phyloP scores from a whole-genome alignment of 1,140 invertebrate genomes.

The Drosophila nikananu region DNA sequence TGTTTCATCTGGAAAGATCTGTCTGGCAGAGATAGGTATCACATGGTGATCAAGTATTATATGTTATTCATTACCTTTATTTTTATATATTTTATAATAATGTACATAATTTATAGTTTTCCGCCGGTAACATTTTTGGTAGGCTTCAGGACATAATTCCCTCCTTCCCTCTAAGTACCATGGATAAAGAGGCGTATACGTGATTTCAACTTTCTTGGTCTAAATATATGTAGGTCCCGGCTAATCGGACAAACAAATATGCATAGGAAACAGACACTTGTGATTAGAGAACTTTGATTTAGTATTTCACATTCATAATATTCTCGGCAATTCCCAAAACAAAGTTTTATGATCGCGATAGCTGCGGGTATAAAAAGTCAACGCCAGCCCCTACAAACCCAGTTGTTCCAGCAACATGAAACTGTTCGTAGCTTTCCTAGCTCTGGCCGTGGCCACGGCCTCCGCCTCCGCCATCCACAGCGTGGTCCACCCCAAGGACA shows the following conservation, averaged over 20 bases:
- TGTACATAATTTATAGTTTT: neutral
- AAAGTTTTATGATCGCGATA: neutral
- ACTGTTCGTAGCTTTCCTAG: slow-evolving; percentile 34
- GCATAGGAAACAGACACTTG: neutral
- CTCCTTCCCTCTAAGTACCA: no score
- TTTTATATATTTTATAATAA: neutral
- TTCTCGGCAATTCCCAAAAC: slow-evolving; percentile 9
- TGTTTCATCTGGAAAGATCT: no score
- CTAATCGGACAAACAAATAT: neutral
- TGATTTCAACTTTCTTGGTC: neutral
- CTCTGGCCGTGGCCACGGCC: slow-evolving; percentile 37
- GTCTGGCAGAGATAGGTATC: neutral
- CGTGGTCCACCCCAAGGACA: slow-evolving; percentile 32
- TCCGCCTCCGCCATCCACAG: slow-evolving; percentile 17
- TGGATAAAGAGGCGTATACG: neutral
- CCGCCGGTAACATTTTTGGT: neutral
- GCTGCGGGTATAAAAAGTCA: slow-evolving; percentile 3
- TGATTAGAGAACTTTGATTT: slow-evolving; percentile 27
- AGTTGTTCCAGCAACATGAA: slow-evolving; percentile 44
- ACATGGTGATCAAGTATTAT: neutral
- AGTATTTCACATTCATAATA: slow-evolving; percentile 4
- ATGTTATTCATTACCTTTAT: neutral
- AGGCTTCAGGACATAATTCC: neutral
- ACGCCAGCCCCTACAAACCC: neutral
- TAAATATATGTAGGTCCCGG: neutral